A percentile compares a stretch with the other conserved stretches of the same genome.
phyloP scores from a whole-genome alignment of 92 coral and sea anemone genomes.

The Virgularia gustaviana region DNA sequence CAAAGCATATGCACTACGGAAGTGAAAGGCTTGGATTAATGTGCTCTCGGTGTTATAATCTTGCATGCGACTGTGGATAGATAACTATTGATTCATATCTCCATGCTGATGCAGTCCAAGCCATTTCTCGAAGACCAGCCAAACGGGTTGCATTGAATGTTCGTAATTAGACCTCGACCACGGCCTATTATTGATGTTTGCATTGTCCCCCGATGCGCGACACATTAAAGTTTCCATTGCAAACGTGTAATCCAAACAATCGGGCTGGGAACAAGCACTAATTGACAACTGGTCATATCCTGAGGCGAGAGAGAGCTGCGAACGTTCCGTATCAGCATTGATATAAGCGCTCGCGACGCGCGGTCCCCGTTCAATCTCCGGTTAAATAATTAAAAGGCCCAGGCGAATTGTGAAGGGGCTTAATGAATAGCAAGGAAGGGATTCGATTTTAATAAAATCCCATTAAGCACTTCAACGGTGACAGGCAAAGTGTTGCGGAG shows the following conservation, averaged over 20 bases:
- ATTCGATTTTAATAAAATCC: constrained; percentile 37
- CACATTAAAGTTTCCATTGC: constrained; percentile 27
- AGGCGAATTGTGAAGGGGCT: constrained; percentile 14
- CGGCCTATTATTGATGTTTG: constrained; percentile 29
- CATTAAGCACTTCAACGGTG: constrained; percentile 28
- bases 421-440: constrained; percentile 17
- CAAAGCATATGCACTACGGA: neutral
- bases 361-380: too few relatives aligned
- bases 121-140: too few relatives aligned
- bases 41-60: neutral
- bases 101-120: too few relatives aligned
- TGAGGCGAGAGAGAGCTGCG: too few relatives aligned
- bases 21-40: neutral
- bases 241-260: neutral
- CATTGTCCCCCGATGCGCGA: constrained; percentile 16
- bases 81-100: too few relatives aligned
- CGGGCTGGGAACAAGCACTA: neutral
- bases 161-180: neutral
- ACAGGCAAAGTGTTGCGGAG: constrained; percentile 5
- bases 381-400: constrained; percentile 22
- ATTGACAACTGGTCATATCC: constrained; percentile 24
- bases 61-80: neutral
- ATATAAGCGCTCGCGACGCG: too few relatives aligned
- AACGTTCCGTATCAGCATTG: too few relatives aligned
- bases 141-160: neutral